These are phyloP conservation scores for Pelusios castaneus DNA, from an alignment of 2,113 vertebrate genomes.

Conservation along the genomic window DNA sequence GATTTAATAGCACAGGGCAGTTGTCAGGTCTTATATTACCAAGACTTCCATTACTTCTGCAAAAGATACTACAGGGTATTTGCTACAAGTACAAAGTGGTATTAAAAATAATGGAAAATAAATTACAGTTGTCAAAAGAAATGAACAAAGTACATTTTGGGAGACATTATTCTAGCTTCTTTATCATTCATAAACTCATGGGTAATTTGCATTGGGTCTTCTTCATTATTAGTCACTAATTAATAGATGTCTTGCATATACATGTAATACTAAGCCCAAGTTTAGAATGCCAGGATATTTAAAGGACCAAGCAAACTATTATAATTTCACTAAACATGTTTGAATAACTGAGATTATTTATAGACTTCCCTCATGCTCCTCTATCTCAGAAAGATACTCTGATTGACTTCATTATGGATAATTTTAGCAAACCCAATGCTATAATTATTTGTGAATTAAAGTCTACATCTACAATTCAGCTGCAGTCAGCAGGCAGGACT, in stretches of 20 bases:
- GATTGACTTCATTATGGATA: constrained; percentile 48
- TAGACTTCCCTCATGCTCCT: background rate
- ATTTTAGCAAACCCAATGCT: constrained; percentile 60
- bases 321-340: background rate
- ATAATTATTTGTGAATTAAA: constrained; percentile 64
- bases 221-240: background rate
- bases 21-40: background rate
- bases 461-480: constrained; percentile 49
- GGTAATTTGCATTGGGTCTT: background rate
- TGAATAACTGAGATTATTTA: constrained; percentile 17
- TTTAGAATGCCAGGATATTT: background rate
- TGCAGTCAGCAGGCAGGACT: constrained; percentile 35
- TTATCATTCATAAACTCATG: background rate
- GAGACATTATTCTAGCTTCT: background rate
- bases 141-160: background rate
- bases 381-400: constrained; percentile 14
- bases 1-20: background rate
- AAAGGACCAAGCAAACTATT: background rate
- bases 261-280: too few relatives aligned
- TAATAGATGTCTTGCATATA: background rate
- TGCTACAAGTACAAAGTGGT: background rate
- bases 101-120: background rate
- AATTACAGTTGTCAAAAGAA: background rate
- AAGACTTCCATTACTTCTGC: background rate
- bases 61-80: background rate